Evolutionary conservation across 2,888 invertebrate genomes (phyloP).

Genomic region (Cryptops parisi): DNA sequence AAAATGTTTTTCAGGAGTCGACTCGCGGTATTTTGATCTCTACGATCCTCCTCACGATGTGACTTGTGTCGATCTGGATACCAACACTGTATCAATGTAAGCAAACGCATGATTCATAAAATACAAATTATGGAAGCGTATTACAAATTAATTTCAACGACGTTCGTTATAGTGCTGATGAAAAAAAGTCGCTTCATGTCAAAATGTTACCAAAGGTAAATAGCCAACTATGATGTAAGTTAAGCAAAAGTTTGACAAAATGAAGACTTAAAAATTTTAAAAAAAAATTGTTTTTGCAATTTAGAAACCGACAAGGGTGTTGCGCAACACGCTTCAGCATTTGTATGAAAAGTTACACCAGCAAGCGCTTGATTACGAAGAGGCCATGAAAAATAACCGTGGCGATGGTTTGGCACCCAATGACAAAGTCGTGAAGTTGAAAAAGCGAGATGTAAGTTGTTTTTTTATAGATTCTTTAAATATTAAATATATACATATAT

Average conservation of each 20-base stretch:
- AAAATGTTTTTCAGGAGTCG: conserved; percentile 45
- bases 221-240: too few species aligned
- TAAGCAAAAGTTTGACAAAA: conserved; percentile 20
- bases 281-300: too few species aligned
- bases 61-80: conserved; percentile 95
- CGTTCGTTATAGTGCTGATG: conserved; percentile 66
- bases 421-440: conserved; percentile 64
- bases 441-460: conserved; percentile 53
- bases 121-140: too few species aligned
- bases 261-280: too few species aligned
- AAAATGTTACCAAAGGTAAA: conserved; percentile 60
- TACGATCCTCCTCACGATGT: conserved; percentile 95
- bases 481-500: neutral
- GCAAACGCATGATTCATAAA: too few species aligned
- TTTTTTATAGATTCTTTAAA: neutral
- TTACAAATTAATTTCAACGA: too few species aligned
- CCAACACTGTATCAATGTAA: conserved; percentile 69
- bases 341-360: conserved; percentile 45
- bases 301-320: conserved; percentile 57
- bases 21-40: conserved; percentile 92
- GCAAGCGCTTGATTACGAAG: neutral
- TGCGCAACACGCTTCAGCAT: conserved; percentile 61
- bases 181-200: conserved; percentile 61
- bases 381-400: neutral
- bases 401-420: conserved; percentile 40